These are phyloP conservation scores for Catocala fraxini DNA, from an alignment of 2,888 invertebrate species.

Conservation along the genomic window DNA sequence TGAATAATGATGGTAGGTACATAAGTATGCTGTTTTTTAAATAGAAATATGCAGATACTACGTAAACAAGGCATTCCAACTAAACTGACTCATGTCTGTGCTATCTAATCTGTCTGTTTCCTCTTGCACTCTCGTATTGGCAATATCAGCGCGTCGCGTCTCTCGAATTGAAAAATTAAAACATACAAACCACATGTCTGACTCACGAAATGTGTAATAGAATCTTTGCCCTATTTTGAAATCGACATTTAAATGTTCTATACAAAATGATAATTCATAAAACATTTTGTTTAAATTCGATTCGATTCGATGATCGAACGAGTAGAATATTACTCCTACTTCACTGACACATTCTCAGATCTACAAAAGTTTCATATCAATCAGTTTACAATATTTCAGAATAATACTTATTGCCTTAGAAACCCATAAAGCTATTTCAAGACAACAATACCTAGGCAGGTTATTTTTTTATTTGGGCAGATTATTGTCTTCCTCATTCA, in stretches of 20 bases:
- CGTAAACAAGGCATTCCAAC: conserved; percentile 56
- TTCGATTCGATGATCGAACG: too few relatives aligned
- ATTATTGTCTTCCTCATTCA: background rate
- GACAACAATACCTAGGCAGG: too few relatives aligned
- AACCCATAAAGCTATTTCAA: too few relatives aligned
- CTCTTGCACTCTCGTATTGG: conserved; percentile 53
- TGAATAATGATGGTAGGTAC: background rate
- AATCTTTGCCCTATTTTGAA: conserved; percentile 21
- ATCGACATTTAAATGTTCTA: conserved; percentile 10
- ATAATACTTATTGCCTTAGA: too few relatives aligned
- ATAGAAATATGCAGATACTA: conserved; percentile 47
- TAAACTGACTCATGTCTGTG: conserved; percentile 60
- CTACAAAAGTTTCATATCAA: too few relatives aligned
- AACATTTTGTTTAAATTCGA: too few relatives aligned
- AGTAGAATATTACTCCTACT: too few relatives aligned
- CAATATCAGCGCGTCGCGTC: conserved; percentile 29
- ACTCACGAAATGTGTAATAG: conserved; percentile 24
- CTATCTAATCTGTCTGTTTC: conserved; percentile 69
- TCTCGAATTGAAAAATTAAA: conserved; percentile 23
- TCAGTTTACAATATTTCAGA: too few relatives aligned
- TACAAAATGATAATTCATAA: background rate
- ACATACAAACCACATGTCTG: conserved; percentile 20
- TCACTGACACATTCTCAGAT: too few relatives aligned
- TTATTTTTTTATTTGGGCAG: too few relatives aligned
- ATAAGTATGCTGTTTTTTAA: conserved; percentile 37